Evolutionary conservation across 2,888 invertebrate species (phyloP), one percentile per base, ranked within the genome.

Genomic region (Parnassius glacialis): DNA sequence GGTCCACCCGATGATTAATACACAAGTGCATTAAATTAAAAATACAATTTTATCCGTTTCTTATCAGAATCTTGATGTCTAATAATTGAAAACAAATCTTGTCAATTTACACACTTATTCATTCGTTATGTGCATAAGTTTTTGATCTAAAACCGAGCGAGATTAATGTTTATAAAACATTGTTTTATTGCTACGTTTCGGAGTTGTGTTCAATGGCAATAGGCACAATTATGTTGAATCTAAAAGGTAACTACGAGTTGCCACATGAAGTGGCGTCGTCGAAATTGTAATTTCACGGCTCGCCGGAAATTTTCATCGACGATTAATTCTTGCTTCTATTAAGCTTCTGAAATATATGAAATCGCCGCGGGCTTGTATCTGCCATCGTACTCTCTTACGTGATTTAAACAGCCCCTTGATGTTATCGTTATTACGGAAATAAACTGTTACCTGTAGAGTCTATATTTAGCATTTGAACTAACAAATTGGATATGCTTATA

Each of bases 271-370:
- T 82, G 77, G 78, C 81, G 79, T 78, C 79, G 82, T 76, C 83
- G 84, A 87, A 86, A 86, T 87, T 87, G 85, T 87, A 90, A 90
- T 90, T 89, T 89, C 89, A 90, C 86, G 90, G 83, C 76, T 85
- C 82, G 85, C 73, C 73, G 84, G 74, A 83, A 85, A 87, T 86
- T 86, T 88, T 87, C 87, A 85, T 87, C 84, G 85, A 79, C 82
- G 86, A 87, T 87, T 87, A 88, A 87, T 88, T 84, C 79, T 78
- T 83, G 80, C 74, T 81, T 82, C 81, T 78, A 84, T 85, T 80
- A 76, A 81, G 79, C 79, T 78, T 66, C 72, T 68, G 69, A 71
- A 72, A 72, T 68, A 72, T 67, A 69, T 72, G 73, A 71, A 65
- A 70, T 72, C 67, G 75, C 74, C 73, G 64, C 71, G 70, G 73